These are phyloP conservation scores for Diglossa cyanea DNA, from an alignment of 2,797 vertebrate species.

Conservation along the genomic window DNA sequence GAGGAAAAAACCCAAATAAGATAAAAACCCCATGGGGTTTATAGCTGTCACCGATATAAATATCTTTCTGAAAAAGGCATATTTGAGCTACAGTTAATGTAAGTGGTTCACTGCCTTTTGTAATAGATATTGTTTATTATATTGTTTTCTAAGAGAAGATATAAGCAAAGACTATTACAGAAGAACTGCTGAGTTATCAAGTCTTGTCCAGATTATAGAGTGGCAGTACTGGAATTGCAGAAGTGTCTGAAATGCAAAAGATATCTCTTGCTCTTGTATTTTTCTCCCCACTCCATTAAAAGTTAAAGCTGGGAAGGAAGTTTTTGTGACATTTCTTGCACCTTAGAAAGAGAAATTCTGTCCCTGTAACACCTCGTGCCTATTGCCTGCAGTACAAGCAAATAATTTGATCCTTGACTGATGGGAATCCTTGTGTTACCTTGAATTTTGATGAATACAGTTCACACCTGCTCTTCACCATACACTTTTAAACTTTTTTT, in stretches of 20 bases:
- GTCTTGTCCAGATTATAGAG: not conserved
- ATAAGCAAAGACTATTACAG: not conserved
- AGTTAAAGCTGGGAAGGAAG: not conserved
- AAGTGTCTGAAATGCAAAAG: not conserved
- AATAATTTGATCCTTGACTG: not conserved
- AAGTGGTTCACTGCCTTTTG: not conserved
- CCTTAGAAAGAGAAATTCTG: not conserved
- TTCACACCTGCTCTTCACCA: not conserved
- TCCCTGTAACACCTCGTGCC: accelerated
- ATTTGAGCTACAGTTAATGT: not conserved
- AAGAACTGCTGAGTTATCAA: not conserved
- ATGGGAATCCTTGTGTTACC: not conserved
- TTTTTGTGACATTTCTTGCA: not conserved
- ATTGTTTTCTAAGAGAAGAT: not conserved
- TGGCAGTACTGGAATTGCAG: not conserved
- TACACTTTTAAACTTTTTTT: not conserved
- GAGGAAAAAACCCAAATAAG: not conserved
- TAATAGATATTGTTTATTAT: not conserved
- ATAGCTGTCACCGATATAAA: not conserved
- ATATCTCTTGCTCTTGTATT: not conserved
- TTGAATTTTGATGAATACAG: not conserved
- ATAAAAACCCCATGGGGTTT: accelerated
- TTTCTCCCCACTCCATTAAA: not conserved
- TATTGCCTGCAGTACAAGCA: not conserved
- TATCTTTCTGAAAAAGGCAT: not conserved